These are phyloP conservation scores for Patella caerulea DNA, from an alignment of 2,888 invertebrate species.

Conservation along the genomic window DNA sequence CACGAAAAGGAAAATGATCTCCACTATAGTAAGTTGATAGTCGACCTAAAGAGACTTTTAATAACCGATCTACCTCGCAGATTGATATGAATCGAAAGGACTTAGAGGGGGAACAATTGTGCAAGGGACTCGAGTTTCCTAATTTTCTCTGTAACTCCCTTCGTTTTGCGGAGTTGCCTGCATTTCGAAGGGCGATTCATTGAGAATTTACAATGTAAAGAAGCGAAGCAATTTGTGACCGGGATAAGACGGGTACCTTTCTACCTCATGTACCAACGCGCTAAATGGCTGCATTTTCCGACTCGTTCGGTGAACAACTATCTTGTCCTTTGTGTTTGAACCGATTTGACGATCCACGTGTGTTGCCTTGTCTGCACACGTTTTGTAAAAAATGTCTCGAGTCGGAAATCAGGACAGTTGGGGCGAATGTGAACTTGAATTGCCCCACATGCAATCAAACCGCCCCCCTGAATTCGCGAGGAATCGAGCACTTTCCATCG, in stretches of 20 bases:
- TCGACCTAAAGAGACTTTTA: slow-evolving; percentile 15
- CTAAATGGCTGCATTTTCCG: slow-evolving; percentile 50
- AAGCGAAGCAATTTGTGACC: slow-evolving; percentile 4
- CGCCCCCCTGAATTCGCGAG: slow-evolving; percentile 56
- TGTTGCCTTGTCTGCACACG: slow-evolving; percentile 70
- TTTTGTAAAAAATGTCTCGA: slow-evolving; percentile 70
- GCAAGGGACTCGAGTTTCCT: background rate
- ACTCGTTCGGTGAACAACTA: slow-evolving; percentile 57
- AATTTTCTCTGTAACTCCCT: background rate
- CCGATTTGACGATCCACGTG: slow-evolving; percentile 65
- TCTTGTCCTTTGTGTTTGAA: slow-evolving; percentile 67
- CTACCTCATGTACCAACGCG: slow-evolving; percentile 26
- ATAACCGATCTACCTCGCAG: slow-evolving; percentile 30
- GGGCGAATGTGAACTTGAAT: slow-evolving; percentile 45
- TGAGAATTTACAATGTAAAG: background rate
- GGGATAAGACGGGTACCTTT: slow-evolving; percentile 23
- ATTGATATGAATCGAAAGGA: slow-evolving; percentile 22
- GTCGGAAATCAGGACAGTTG: slow-evolving; percentile 34
- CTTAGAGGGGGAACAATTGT: background rate
- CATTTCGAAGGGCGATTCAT: slow-evolving; percentile 7
- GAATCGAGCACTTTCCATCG: slow-evolving; percentile 65
- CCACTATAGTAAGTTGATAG: slow-evolving; percentile 9
- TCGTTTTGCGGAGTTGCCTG: slow-evolving; percentile 9
- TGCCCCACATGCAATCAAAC: slow-evolving; percentile 67
- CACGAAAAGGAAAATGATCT: slow-evolving; percentile 7